These are phyloP conservation scores for Corydoras maculifer DNA, from an alignment of 2,113 vertebrate genomes.

Conservation along the genomic window DNA sequence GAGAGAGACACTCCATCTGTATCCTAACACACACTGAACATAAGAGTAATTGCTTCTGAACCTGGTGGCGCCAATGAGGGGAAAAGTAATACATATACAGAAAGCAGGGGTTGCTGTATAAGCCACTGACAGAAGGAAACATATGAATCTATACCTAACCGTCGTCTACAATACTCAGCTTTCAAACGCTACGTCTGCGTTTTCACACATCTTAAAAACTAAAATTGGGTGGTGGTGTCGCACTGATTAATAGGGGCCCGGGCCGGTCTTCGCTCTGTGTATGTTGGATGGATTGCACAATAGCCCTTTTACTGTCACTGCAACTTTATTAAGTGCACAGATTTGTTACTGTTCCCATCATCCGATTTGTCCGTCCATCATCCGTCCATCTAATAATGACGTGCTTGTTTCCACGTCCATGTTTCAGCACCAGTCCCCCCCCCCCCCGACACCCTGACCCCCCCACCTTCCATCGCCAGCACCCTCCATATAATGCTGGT, in stretches of 20 bases:
- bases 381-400: too few species aligned
- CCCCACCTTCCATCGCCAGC: too few species aligned
- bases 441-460: too few species aligned
- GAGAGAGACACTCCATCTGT: slow-evolving; percentile 1
- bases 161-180: slow-evolving; percentile 7
- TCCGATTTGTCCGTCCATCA: too few species aligned
- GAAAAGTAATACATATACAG: slow-evolving; percentile 16
- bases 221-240: neutral
- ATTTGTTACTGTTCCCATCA: too few species aligned
- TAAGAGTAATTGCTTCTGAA: slow-evolving; percentile 7
- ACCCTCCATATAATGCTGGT: too few species aligned
- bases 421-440: too few species aligned
- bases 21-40: neutral
- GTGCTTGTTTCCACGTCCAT: too few species aligned
- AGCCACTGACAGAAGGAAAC: slow-evolving; percentile 26
- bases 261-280: slow-evolving; percentile 26
- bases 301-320: slow-evolving; percentile 22
- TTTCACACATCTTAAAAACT: slow-evolving; percentile 8
- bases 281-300: slow-evolving; percentile 32
- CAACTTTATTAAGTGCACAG: slow-evolving; percentile 12
- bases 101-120: neutral
- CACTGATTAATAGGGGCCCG: slow-evolving; percentile 32
- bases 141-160: slow-evolving; percentile 18
- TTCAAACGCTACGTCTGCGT: slow-evolving; percentile 21
- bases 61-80: slow-evolving; percentile 5